Evolutionary conservation across 2,797 vertebrate genomes (phyloP).

Genomic region (Chaetophractus vellerosus): DNA sequence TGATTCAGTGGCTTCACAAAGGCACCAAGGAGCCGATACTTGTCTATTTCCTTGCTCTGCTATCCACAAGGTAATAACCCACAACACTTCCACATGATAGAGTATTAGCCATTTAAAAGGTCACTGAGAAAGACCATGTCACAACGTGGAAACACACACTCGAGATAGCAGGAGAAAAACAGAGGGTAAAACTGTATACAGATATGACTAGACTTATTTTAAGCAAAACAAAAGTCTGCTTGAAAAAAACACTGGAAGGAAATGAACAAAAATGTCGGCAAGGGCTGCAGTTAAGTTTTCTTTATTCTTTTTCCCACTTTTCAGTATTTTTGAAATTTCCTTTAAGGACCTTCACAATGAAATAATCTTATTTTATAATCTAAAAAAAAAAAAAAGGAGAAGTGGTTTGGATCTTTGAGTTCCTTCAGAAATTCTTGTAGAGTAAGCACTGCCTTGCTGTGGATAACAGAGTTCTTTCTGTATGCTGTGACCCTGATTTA

Average conservation of each 20-base stretch:
- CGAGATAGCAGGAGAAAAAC: not conserved
- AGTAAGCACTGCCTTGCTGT: not conserved
- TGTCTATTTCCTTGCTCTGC: not conserved
- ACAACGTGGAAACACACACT: not conserved
- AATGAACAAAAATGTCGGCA: not conserved
- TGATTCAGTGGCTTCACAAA: not conserved
- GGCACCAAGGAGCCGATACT: not conserved
- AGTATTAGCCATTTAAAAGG: not conserved
- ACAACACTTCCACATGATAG: not conserved
- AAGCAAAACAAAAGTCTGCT: not conserved
- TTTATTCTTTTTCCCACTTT: not conserved
- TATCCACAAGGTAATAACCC: not conserved
- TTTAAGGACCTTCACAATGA: conserved; percentile 4
- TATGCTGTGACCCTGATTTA: not conserved
- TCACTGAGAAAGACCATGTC: not conserved
- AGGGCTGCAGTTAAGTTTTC: not conserved
- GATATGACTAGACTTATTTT: not conserved
- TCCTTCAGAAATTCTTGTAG: not conserved
- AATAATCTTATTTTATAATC: conserved; percentile 19
- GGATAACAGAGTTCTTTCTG: not conserved
- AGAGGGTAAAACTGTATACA: not conserved
- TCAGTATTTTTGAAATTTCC: not conserved
- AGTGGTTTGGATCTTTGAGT: not conserved
- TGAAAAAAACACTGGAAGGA: not conserved
- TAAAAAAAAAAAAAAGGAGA: conserved; percentile 6